Evolutionary conservation across 2,888 invertebrate species (phyloP), one percentile per base, ranked within the genome.

Genomic region (Dilophus febrilis): DNA sequence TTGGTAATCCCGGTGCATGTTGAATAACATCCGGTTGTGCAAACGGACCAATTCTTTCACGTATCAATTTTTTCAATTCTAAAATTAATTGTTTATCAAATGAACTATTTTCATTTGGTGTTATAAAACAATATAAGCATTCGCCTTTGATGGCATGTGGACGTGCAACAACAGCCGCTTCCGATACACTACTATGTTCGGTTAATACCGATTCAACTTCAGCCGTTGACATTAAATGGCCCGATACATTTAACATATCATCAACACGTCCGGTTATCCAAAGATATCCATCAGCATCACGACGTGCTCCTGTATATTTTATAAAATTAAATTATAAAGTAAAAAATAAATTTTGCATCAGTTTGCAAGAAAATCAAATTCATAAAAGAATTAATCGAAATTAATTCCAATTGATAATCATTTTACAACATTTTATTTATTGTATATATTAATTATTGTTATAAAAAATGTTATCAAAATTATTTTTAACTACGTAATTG

Each of bases 171-270:
- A 92, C 97, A 0, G 98, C 98, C 1, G 95, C 87, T 62, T 98
- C 98, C 0, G 92, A 77, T 0, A 98, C 84, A 11, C 70, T 67
- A 1, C 66, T 62, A 55, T 87, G 83, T 56, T 83, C 83, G 0
- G 82, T 74, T 13, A 87, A 67, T 17, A 84, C 81, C 12, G 82
- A 76, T 59, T 87, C 86, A 1, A 86, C 83, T 67, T 98, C 94
- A 0, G 97, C 86, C 0, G 97, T 98, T 44, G 92, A 92, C 77
- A 98, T 83, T 40, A 98, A 68, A 64, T 98, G 97, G 0, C 97
- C 98, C 3, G 92, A 94, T 8, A 98, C 95, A 62, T 98, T 98
- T 48, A 98, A 67, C 90, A 98, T 94, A 60, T 98, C 98, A 59
- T 98, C 97, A 30, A 95, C 86, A 42, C 95, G 77, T 0, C 95